Evolutionary conservation across 2,113 vertebrate species (phyloP), one percentile per base, ranked within the genome.

Genomic region (Conger conger): DNA sequence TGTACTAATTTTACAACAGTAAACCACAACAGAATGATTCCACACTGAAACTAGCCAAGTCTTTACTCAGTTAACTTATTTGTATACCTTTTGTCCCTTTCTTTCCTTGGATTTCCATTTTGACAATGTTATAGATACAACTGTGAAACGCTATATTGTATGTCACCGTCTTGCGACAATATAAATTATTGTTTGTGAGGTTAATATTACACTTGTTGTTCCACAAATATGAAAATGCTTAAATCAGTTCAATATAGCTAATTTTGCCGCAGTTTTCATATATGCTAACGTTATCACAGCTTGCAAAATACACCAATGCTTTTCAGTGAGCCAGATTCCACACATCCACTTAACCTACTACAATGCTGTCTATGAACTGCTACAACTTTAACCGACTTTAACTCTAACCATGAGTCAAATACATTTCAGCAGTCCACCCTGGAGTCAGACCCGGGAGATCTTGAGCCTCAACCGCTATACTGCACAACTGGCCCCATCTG

Each of bases 1-100:
- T 36, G 81, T 42, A 84, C 81, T 85, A 20, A 53, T 23, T 73
- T 73, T 73, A 73, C 11, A 9, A 7, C n/a, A n/a, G 27, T 73
- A 73, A 23, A 73, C 27, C 68, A 30, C 1, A 6, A 73, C 68
- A 73, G 27, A n/a, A 73, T 33, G 68, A 73, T 33, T 5, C 13
- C n/a, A 73, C 27, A 33, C 68, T 33, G 68, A 27, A 73, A 33
- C 68, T 73, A 27, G 23, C 23, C 2, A 33, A 33, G 9, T 8
- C 27, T 73, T 63, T 27, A 63, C 23, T 20, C 57, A 63, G 23
- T 1, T 1, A 50, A 8, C 11, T 50, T 50, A 8, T 50, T 50
- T 50, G 15, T 0, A 50, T 50, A 15, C 45, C 45, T 13, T 15
- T 50, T 50, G 1, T 13, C 0, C 15, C 9, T 50, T 50, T 50